Base-by-base conservation (phyloP, 2,888 invertebrate species). In the Poecilus cupreus region DNA sequence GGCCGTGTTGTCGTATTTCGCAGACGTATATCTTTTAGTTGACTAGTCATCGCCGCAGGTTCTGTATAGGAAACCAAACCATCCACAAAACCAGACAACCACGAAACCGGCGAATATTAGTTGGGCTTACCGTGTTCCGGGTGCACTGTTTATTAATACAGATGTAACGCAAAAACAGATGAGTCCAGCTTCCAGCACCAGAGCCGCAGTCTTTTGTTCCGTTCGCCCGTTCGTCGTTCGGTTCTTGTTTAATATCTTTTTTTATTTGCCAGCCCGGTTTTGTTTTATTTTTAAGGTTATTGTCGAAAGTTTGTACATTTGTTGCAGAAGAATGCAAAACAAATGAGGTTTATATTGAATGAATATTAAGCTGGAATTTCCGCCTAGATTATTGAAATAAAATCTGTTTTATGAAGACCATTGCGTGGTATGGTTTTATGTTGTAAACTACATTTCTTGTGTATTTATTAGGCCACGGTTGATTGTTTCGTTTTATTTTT, bases 261-360 rank as follows among this genome's bases (percentile, higher is more conserved):
- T 74, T 74, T 72, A 49, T 74, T 51, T 74, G 51, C 64, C 64
- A 37, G 16, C 32, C 18, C 60, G 64, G 32, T 68, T 32, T 68
- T 68, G 64, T 68, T 74, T 74, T 74, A 32, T 74, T 74, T 74
- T 22, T 24, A 24, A 49, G 74, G 51, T 26, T 74, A 74, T 74
- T 74, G 51, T 46, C 46, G 24, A 74, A 74, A 74, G 49, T 74
- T 74, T 26, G 10, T 26, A 20, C 46, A 60, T 32, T 32, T 32
- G 32, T 60, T 60, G 49, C 20, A 39, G 13, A 49, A 74, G 37
- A 54, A 49, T 13, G 24, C 74, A n/a, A 11, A 74, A 46, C 74
- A 49, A 51, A 72, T 72, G 74, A 74, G 74, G 32, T 32, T 32
- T 32, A 32, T 32, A 32, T 0, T 20, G 20, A 43, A 74, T 60